A percentile compares a stretch with the other conserved stretches of the same genome.
Evolutionary conservation across 1,140 invertebrate genomes (phyloP).

Genomic region (Palaemon carinicauda): DNA sequence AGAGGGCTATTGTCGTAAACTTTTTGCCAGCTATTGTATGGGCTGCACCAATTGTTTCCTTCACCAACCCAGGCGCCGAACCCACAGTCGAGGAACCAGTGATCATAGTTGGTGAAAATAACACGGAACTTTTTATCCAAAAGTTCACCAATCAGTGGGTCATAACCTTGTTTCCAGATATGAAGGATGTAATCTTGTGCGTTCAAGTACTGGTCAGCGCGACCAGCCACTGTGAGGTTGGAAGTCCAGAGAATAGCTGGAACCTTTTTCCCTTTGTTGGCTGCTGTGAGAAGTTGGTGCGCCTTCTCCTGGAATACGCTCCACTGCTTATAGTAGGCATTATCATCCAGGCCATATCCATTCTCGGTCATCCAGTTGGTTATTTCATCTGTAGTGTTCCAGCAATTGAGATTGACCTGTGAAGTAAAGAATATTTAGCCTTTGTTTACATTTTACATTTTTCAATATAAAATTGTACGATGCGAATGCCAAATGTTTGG

Average conservation of each 20-base stretch:
- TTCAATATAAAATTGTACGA: too few species aligned
- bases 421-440: neutral
- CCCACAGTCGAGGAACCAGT: conserved; percentile 84
- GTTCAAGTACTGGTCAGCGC: conserved; percentile 75
- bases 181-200: conserved; percentile 79
- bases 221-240: conserved; percentile 74
- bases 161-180: conserved; percentile 63
- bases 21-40: conserved; percentile 88
- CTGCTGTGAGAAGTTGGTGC: conserved; percentile 71
- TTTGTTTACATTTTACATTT: too few species aligned
- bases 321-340: conserved; percentile 78
- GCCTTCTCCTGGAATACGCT: conserved; percentile 65
- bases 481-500: too few species aligned
- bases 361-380: conserved; percentile 74
- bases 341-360: conserved; percentile 69
- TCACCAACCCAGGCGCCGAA: conserved; percentile 79
- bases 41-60: conserved; percentile 73
- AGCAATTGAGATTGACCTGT: conserved; percentile 75
- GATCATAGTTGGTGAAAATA: conserved; percentile 86
- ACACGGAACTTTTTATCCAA: conserved; percentile 76
- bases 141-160: conserved; percentile 73
- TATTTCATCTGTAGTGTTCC: conserved; percentile 77
- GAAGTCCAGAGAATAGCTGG: conserved; percentile 80
- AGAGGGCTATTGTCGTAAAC: conserved; percentile 80
- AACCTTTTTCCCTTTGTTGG: conserved; percentile 56